These are phyloP conservation scores for Channa argus DNA, from an alignment of 2,113 vertebrate genomes.

Conservation along the genomic window DNA sequence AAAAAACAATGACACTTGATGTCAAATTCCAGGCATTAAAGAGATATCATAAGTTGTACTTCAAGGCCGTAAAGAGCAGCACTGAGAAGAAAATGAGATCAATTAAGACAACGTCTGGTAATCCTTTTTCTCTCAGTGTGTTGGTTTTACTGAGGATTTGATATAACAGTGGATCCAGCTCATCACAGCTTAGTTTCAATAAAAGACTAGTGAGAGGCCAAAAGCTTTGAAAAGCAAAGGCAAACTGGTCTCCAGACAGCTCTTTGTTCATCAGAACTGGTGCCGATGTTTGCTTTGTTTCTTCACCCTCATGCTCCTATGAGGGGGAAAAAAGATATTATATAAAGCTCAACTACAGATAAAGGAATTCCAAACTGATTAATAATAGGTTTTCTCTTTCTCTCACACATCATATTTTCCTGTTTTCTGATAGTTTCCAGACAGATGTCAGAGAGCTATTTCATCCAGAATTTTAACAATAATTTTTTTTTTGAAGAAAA, in stretches of 20 bases:
- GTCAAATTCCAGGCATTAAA: slow-evolving; percentile 46
- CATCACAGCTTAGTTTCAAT: slow-evolving; percentile 66
- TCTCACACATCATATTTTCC: background rate
- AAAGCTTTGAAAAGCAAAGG: slow-evolving; percentile 51
- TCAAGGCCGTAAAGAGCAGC: slow-evolving; percentile 55
- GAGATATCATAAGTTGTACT: slow-evolving; percentile 51
- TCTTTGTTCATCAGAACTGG: slow-evolving; percentile 53
- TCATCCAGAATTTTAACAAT: background rate
- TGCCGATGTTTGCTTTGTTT: slow-evolving; percentile 42
- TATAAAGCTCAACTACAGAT: slow-evolving; percentile 57
- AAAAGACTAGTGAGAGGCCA: slow-evolving; percentile 53
- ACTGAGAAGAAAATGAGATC: slow-evolving; percentile 73
- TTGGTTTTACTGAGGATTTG: slow-evolving; percentile 51
- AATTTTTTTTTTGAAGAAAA: background rate
- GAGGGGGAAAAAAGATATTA: slow-evolving; percentile 23
- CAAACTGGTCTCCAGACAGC: slow-evolving; percentile 34
- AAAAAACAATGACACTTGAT: slow-evolving; percentile 27
- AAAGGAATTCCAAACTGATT: slow-evolving; percentile 60
- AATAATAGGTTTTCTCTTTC: slow-evolving; percentile 32
- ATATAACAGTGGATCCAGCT: slow-evolving; percentile 40
- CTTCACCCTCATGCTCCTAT: slow-evolving; percentile 35
- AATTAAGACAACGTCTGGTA: slow-evolving; percentile 76
- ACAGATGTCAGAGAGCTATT: background rate
- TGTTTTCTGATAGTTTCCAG: slow-evolving; percentile 6
- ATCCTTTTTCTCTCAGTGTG: slow-evolving; percentile 58